These are phyloP conservation scores for Pantherophis guttatus DNA, from an alignment of 2,113 vertebrate genomes.

Conservation along the genomic window DNA sequence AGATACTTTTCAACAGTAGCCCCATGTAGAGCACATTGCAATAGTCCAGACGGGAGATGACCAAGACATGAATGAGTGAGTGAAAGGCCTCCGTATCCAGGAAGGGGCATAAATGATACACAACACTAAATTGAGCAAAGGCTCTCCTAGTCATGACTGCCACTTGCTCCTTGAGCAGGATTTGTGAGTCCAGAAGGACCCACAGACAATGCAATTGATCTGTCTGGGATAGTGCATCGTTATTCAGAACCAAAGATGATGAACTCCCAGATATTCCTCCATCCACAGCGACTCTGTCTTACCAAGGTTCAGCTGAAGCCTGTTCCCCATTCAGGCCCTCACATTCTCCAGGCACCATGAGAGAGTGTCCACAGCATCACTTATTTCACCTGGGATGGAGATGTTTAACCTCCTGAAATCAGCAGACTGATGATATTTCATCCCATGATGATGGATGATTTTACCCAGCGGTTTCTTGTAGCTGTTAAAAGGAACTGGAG, in stretches of 20 bases:
- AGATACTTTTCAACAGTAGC: not conserved
- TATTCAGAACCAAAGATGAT: not conserved
- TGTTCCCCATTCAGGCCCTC: not conserved
- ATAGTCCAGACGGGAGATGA: not conserved
- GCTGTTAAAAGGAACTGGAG: not conserved
- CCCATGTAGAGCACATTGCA: not conserved
- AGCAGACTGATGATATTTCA: not conserved
- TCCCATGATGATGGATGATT: not conserved
- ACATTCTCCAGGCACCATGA: not conserved
- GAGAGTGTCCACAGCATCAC: not conserved
- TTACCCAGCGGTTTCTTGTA: not conserved
- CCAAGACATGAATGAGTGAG: not conserved
- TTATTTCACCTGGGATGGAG: not conserved
- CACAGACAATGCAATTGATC: not conserved
- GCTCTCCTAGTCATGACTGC: not conserved
- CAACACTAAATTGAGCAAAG: not conserved
- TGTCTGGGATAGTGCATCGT: not conserved
- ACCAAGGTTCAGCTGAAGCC: not conserved
- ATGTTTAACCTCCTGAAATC: not conserved
- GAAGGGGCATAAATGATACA: not conserved
- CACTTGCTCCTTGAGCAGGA: not conserved
- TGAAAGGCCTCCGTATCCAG: not conserved
- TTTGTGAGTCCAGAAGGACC: not conserved
- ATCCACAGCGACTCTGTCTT: not conserved
- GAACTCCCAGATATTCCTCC: not conserved